These are phyloP conservation scores for Eupithecia inturbata DNA, from an alignment of 2,888 invertebrate genomes.

Conservation along the genomic window DNA sequence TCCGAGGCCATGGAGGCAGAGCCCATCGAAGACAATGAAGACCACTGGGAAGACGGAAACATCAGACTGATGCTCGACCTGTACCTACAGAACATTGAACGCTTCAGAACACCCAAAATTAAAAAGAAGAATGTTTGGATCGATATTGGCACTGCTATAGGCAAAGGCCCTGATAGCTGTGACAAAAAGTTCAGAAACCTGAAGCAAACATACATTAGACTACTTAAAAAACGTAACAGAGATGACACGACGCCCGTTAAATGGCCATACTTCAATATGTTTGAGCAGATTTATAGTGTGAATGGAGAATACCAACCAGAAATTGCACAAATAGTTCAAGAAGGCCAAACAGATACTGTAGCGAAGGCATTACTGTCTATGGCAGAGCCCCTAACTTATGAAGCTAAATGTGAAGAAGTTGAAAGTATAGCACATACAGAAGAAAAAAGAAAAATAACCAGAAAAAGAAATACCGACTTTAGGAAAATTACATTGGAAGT, in stretches of 20 bases:
- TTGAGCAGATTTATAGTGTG: slow-evolving; percentile 72
- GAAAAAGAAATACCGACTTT: slow-evolving; percentile 69
- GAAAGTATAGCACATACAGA: slow-evolving; percentile 62
- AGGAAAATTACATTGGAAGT: slow-evolving; percentile 73
- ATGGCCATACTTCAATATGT: slow-evolving; percentile 77
- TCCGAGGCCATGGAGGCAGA: slow-evolving; percentile 64
- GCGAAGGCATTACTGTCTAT: slow-evolving; percentile 70
- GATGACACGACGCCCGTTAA: slow-evolving; percentile 64
- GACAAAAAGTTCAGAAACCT: slow-evolving; percentile 79
- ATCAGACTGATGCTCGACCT: slow-evolving; percentile 64
- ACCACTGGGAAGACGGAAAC: slow-evolving; percentile 73
- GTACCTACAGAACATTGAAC: slow-evolving; percentile 72
- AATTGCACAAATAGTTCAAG: slow-evolving; percentile 71
- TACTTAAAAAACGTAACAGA: slow-evolving; percentile 70
- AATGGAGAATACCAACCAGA: slow-evolving; percentile 75
- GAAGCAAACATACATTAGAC: slow-evolving; percentile 74
- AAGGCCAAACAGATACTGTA: slow-evolving; percentile 64
- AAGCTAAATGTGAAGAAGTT: slow-evolving; percentile 55
- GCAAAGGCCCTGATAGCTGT: slow-evolving; percentile 73
- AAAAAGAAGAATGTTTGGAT: slow-evolving; percentile 78
- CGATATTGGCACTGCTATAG: slow-evolving; percentile 67
- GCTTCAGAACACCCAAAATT: slow-evolving; percentile 75
- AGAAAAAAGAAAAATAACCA: slow-evolving; percentile 62
- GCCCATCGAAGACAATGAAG: slow-evolving; percentile 66
- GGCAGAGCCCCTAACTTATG: slow-evolving; percentile 57